Conservation (phyloP, 2,797 vertebrate genomes). For the Alfaro cultratus region DNA sequence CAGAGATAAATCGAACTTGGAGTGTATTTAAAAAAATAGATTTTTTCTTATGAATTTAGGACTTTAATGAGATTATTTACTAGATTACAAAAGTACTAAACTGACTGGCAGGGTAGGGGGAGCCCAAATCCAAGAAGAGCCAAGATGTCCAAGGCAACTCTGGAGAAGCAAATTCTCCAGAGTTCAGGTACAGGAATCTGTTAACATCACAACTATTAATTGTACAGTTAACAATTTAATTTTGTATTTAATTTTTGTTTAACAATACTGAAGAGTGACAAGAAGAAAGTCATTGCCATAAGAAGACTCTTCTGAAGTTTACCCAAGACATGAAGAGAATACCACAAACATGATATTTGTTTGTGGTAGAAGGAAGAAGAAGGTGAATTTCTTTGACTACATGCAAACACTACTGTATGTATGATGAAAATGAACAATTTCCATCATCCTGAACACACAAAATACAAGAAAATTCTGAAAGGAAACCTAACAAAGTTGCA, state of each 20-base stretch:
- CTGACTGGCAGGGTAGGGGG: not conserved
- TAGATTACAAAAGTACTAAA: not conserved
- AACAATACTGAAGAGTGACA: not conserved
- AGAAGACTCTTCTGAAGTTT: not conserved
- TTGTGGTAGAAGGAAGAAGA: too few species aligned
- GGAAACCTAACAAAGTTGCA: not conserved
- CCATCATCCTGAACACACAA: not conserved
- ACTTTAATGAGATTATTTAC: not conserved
- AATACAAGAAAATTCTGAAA: not conserved
- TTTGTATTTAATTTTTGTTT: too few species aligned
- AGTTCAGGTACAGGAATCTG: not conserved
- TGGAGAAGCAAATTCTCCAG: slow-evolving; percentile 1
- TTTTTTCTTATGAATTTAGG: not conserved
- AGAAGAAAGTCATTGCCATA: not conserved
- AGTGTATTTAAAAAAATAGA: not conserved
- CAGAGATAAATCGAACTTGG: slow-evolving; percentile 57
- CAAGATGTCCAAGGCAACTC: not conserved
- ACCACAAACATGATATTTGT: not conserved
- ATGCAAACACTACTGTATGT: not conserved
- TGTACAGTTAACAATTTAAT: not conserved
- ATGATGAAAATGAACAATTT: not conserved
- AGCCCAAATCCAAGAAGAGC: not conserved
- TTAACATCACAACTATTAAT: not conserved
- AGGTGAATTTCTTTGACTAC: not conserved
- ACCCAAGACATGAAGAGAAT: not conserved